These are phyloP conservation scores for Mormoops blainvillei DNA, from an alignment of 2,113 vertebrate genomes.

Conservation along the genomic window DNA sequence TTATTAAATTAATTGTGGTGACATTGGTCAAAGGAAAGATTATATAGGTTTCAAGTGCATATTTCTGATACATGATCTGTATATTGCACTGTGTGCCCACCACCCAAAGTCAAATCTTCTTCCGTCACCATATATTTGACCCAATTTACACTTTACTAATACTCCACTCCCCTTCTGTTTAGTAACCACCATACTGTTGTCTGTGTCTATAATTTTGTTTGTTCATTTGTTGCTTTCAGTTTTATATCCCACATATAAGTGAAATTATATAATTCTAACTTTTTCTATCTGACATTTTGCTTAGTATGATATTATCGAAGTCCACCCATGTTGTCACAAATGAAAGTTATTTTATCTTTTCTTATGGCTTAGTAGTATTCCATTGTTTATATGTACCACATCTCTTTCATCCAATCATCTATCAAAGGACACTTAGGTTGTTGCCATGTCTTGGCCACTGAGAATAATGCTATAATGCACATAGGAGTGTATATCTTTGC, in stretches of 20 bases:
- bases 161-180: background rate
- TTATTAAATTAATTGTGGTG: background rate
- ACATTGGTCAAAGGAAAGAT: background rate
- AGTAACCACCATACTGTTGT: background rate
- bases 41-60: background rate
- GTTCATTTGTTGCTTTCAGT: background rate
- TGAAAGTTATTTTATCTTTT: background rate
- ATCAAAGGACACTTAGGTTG: background rate
- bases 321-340: background rate
- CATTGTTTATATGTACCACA: background rate
- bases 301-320: background rate
- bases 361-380: background rate
- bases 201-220: background rate
- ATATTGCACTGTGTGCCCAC: background rate
- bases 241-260: background rate
- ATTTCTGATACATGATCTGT: background rate
- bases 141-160: background rate
- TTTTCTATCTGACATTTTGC: background rate
- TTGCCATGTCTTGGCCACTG: background rate
- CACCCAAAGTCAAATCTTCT: background rate
- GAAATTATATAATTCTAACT: background rate
- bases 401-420: background rate
- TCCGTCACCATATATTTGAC: background rate
- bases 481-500: background rate
- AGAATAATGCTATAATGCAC: background rate